Evolutionary conservation across 2,888 invertebrate genomes (phyloP), one percentile per base, ranked within the genome.

Genomic region (Monochamus alternatus): DNA sequence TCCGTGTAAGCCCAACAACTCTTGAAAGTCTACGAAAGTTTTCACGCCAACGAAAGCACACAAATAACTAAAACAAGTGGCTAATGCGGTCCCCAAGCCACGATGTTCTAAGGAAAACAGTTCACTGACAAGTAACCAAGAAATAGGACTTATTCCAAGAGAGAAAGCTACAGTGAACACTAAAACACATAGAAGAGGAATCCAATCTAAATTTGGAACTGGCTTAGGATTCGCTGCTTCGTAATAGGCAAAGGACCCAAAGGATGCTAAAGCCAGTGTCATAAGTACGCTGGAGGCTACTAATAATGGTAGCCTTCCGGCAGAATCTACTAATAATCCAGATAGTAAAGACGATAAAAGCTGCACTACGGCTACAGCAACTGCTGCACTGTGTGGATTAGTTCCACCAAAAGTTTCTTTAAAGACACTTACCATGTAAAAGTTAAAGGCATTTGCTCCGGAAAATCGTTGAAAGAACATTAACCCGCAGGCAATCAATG

Each of bases 401-500:
- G 95, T 94, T 7, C 93, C 94, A 44, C 93, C 94, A 80, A 95
- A 95, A 30, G 97, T 96, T 88, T 94, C 94, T 79, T 95, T 91
- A 87, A 97, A 96, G 84, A 97, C 97, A 73, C 94, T 93, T 10
- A 96, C 96, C 65, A 95, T 95, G 88, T 96, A 96, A 87, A 95
- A 95, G 81, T 94, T 94, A 87, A 96, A 96, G 64, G 95, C 95
- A 83, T 95, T 95, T 51, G 95, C 96, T 12, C 96, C 96, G 58
- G 94, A 94, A 84, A 94, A 94, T 75, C 97, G 92, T 87, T 97
- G 97, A 86, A 97, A 96, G 89, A 96, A 94, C 96, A 97, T 97
- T 81, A 97, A 90, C 30, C 95, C 94, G 86, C 96, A 94, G 2
- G 96, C 95, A 71, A 97, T 95, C 76, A 95, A 89, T 64, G 96